phyloP scores from a whole-genome alignment of 2,113 vertebrate species.

The Cinclus mexicanus region DNA sequence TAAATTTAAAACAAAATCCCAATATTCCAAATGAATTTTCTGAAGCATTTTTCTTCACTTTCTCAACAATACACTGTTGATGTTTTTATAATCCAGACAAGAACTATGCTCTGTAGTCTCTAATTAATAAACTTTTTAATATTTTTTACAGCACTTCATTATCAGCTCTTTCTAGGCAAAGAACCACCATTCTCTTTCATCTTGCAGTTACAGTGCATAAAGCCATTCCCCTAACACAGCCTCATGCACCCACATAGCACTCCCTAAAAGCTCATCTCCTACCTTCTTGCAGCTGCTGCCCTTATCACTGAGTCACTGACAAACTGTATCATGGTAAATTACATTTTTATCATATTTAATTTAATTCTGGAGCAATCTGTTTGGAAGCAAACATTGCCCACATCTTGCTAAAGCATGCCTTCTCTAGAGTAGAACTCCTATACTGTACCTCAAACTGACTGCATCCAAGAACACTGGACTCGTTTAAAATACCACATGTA shows the following conservation, averaged over 20 bases:
- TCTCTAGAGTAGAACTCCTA: not conserved
- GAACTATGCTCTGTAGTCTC: not conserved
- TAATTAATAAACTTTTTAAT: not conserved
- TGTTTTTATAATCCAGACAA: not conserved
- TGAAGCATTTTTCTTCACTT: not conserved
- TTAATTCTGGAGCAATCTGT: slow-evolving; percentile 6
- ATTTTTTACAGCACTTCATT: not conserved
- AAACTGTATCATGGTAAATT: not conserved
- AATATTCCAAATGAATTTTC: not conserved
- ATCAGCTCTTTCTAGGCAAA: not conserved
- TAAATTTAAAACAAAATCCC: not conserved
- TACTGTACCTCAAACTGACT: not conserved
- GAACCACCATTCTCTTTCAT: not conserved
- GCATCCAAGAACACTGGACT: not conserved
- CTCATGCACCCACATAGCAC: not conserved
- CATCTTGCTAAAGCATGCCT: not conserved
- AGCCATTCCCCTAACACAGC: not conserved
- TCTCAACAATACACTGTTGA: not conserved
- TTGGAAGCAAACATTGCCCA: not conserved
- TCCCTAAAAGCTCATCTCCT: not conserved
- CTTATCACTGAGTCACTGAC: not conserved
- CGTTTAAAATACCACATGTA: not conserved
- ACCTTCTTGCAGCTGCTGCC: slow-evolving; percentile 1
- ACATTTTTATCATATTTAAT: slow-evolving; percentile 44
- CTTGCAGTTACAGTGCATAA: not conserved